phyloP scores from a whole-genome alignment of 2,113 vertebrate genomes.

The Thymallus thymallus region DNA sequence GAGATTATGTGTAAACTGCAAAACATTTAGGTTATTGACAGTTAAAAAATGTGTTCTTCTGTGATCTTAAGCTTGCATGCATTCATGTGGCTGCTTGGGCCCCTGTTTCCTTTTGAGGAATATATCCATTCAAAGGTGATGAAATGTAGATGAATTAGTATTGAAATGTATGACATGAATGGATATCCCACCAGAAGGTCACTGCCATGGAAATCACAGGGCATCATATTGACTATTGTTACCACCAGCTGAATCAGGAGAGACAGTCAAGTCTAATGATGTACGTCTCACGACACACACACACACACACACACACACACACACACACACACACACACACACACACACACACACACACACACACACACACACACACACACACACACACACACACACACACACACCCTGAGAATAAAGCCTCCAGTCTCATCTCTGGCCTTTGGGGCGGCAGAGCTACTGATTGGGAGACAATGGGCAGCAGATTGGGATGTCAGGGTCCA shows the following conservation, averaged over 20 bases:
- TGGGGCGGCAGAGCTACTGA: slow-evolving; percentile 81
- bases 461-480: slow-evolving; percentile 96
- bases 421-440: slow-evolving; percentile 66
- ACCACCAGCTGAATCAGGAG: slow-evolving; percentile 51
- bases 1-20: no score
- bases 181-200: slow-evolving; percentile 45
- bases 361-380: slow-evolving; percentile 37
- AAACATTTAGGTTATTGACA: no score
- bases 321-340: slow-evolving; percentile 46
- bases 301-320: slow-evolving; percentile 55
- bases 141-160: slow-evolving; percentile 47
- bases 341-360: slow-evolving; percentile 55
- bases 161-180: slow-evolving; percentile 48
- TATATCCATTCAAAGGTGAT: slow-evolving; percentile 1
- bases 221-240: slow-evolving; percentile 45
- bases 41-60: no score
- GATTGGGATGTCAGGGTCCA: slow-evolving; percentile 99
- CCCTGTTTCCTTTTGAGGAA: no score
- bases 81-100: no score
- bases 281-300: slow-evolving; percentile 19
- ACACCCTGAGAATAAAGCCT: slow-evolving; percentile 64
- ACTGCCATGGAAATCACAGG: slow-evolving; percentile 20
- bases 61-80: no score
- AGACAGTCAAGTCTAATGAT: slow-evolving; percentile 55
- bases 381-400: slow-evolving; percentile 71